Evolutionary conservation across 2,888 invertebrate species (phyloP), one percentile per base, ranked within the genome.

Genomic region (Prenolepis imparis): DNA sequence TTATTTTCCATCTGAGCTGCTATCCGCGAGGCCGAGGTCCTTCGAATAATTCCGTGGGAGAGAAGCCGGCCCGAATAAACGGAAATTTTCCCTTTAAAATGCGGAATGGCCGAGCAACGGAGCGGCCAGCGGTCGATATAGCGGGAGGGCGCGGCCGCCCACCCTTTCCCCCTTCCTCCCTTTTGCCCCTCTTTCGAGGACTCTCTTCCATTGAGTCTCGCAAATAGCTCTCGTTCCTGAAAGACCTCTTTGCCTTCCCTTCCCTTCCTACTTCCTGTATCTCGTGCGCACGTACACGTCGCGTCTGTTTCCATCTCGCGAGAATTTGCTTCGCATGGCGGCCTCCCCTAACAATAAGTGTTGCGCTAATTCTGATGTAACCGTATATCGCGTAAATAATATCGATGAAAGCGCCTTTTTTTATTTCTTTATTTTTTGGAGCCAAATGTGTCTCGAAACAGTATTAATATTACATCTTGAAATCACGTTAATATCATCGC

Each of bases 21-120:
- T 91, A 91, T 91, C 87, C 91, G 92, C 92, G 90, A 85, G 52
- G 91, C 89, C 89, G 87, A 85, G 88, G 89, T 91, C 90, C 86
- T 91, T 11, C 93, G 93, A 94, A 94, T 94, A 93, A 93, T 93
- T 92, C 87, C 85, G 68, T 84, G 89, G 88, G 85, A 90, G 86
- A 90, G 91, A 91, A 90, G 91, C 91, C 90, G 89, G 85, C 70
- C 88, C 91, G 92, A 91, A 91, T 91, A 93, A 93, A 93, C 93
- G 92, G 92, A 94, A 94, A 94, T 94, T 94, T 94, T 93, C 92
- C 92, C 92, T 94, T 94, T 94, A 94, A 94, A 94, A 94, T 94
- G 93, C 94, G 93, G 92, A 94, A 93, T 93, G 91, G 92, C 84
- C 90, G 88, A 91, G 90, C 89, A 90, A 5, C 36, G 36, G 36